These are phyloP conservation scores for Motacilla alba DNA, from an alignment of 2,113 vertebrate genomes.

Conservation along the genomic window DNA sequence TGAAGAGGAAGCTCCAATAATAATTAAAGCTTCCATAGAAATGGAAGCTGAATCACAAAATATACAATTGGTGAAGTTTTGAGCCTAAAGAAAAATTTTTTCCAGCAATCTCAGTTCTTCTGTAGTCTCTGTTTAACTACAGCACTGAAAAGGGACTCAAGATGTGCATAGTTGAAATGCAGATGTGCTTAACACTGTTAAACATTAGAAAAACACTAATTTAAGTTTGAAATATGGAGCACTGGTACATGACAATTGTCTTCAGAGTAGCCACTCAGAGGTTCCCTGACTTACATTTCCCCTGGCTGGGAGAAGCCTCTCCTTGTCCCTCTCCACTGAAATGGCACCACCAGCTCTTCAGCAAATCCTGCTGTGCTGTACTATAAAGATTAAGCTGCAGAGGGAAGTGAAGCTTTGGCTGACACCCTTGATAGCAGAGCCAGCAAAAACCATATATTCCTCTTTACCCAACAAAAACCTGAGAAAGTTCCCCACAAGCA, in stretches of 20 bases:
- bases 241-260: not conserved
- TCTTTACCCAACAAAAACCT: not conserved
- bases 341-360: not conserved
- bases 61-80: slow-evolving; percentile 41
- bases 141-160: slow-evolving; percentile 43
- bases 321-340: not conserved
- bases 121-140: slow-evolving; percentile 37
- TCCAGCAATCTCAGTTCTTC: slow-evolving; percentile 47
- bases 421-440: not conserved
- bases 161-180: not conserved
- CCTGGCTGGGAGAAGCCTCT: not conserved
- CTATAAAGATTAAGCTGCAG: slow-evolving; percentile 15
- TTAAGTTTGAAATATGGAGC: slow-evolving; percentile 54
- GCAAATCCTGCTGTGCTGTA: not conserved
- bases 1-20: not conserved
- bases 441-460: not conserved
- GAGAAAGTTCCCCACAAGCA: not conserved
- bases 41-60: slow-evolving; percentile 51
- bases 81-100: slow-evolving; percentile 56
- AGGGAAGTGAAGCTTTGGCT: not conserved
- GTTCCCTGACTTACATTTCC: not conserved
- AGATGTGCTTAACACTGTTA: slow-evolving; percentile 8
- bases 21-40: slow-evolving; percentile 22
- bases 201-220: slow-evolving; percentile 44
- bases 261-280: slow-evolving; percentile 44